Evolutionary conservation across 2,113 vertebrate species (phyloP), one percentile per base, ranked within the genome.

Genomic region (Macrotus californicus): DNA sequence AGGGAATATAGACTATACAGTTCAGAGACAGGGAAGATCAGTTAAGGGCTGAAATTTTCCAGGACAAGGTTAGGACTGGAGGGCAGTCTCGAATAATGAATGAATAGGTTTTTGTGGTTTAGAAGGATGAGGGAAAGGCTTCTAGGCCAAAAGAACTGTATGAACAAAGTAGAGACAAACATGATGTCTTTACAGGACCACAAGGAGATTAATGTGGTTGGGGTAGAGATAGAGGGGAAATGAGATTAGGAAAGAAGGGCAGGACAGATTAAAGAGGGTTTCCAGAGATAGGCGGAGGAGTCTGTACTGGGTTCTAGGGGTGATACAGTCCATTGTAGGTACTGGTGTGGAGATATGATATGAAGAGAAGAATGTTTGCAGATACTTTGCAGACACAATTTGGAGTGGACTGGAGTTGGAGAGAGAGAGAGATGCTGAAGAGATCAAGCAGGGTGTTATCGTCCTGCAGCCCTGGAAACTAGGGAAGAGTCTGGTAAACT

Each of bases 211-310:
- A 82, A 14, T 61, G 26, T 22, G n/a, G 26, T 31, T 80, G 59
- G 69, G n/a, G n/a, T 46, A 50, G 52, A 95, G 67, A 86, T 70
- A 89, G 2, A 66, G 59, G 29, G 50, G 36, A 94, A 91, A 91
- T 93, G 94, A 97, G 91, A 96, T 91, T 92, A 89, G 70, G 52
- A 83, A 69, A 89, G 50, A 14, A 64, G 69, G 10, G 36, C 61
- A 66, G 79, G 59, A 31, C 77, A 86, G 91, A 96, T 93, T 95
- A 91, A 85, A 94, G 75, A 93, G 48, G 61, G 29, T 75, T 86
- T 91, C 61, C 75, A 76, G 69, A 85, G 64, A 31, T 48, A 95
- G 67, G 77, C 82, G 59, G 69, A 94, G 67, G 75, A 72, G 87
- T 81, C 59, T 76, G 76, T 94, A 87, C 79, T 80, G 89, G 61